phyloP scores from a whole-genome alignment of 35 echinoderm and acorn worm species.

The Antedon bifida region DNA sequence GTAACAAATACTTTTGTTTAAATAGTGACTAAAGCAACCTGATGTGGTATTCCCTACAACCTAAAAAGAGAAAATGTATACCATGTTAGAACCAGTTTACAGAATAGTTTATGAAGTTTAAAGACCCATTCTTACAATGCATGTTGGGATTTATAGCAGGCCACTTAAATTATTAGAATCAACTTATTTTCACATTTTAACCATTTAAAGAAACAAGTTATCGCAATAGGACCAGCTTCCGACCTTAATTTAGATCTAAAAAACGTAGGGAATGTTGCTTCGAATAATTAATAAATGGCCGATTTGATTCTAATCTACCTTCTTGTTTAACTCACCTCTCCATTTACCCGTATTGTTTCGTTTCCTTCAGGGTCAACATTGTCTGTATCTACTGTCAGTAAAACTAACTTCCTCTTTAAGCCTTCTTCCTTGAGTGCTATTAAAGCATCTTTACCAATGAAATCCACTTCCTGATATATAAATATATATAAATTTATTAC shows the following conservation, averaged over 20 bases:
- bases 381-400: conserved; percentile 73
- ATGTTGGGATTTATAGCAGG: no score
- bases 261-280: no score
- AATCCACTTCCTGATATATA: conserved; percentile 39
- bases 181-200: background rate
- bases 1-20: conserved; percentile 69
- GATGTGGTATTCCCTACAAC: conserved; percentile 97
- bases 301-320: no score
- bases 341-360: conserved; percentile 59
- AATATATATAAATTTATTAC: background rate
- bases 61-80: conserved; percentile 21
- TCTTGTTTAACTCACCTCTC: conserved; percentile 29
- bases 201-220: no score
- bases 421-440: conserved; percentile 74
- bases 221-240: no score
- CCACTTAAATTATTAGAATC: no score
- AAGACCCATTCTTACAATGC: background rate
- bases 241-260: background rate
- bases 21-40: conserved; percentile 82
- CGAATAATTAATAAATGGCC: no score
- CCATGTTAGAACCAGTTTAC: no score
- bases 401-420: conserved; percentile 45
- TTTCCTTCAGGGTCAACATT: conserved; percentile 94
- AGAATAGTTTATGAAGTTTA: background rate
- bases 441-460: conserved; percentile 82